These are phyloP conservation scores for Ctenodactylus gundi DNA, from an alignment of 2,113 vertebrate genomes.

Conservation along the genomic window DNA sequence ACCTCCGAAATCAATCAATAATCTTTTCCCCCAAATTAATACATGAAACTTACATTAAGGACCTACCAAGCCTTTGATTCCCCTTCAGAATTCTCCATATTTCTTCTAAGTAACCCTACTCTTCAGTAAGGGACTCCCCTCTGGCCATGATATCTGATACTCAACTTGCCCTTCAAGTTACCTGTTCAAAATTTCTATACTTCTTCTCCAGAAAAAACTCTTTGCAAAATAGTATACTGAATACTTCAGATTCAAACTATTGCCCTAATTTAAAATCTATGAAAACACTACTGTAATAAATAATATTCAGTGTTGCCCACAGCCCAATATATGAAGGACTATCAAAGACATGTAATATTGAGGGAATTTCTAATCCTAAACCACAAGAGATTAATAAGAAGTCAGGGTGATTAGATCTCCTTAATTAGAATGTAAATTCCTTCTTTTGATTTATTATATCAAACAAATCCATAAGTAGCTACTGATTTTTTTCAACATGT, in stretches of 20 bases:
- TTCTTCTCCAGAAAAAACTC: background rate
- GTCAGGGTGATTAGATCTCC: background rate
- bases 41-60: slow-evolving; percentile 47
- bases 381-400: background rate
- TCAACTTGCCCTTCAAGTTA: background rate
- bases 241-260: slow-evolving; percentile 30
- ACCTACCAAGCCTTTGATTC: background rate
- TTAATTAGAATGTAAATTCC: slow-evolving; percentile 68
- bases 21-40: background rate
- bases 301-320: background rate
- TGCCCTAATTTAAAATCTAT: slow-evolving; percentile 19
- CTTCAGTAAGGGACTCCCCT: background rate
- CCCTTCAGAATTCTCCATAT: background rate
- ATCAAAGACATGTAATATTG: background rate
- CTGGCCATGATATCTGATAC: background rate
- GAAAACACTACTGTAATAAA: slow-evolving; percentile 19
- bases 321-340: slow-evolving; percentile 15
- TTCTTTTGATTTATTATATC: slow-evolving; percentile 34
- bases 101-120: background rate
- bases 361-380: slow-evolving; percentile 40
- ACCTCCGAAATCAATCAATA: background rate
- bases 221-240: slow-evolving; percentile 8
- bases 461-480: slow-evolving; percentile 32
- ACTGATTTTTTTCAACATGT: slow-evolving; percentile 35
- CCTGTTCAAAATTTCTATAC: slow-evolving; percentile 32